Evolutionary conservation across 35 echinoderm and acorn worm species (phyloP).

Genomic region (Apostichopus parvimensis): DNA sequence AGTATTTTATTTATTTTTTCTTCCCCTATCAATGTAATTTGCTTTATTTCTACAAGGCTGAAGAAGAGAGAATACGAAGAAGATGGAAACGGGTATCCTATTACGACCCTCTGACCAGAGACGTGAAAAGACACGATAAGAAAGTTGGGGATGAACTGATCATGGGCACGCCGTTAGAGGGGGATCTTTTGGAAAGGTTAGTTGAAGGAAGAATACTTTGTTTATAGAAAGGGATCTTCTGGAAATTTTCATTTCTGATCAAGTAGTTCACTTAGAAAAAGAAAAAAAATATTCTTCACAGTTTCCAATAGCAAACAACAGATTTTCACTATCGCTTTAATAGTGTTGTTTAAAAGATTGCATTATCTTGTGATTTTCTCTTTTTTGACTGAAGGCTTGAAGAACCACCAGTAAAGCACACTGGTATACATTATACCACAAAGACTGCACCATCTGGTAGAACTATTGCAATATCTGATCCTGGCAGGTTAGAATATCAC

Average conservation of each 20-base stretch:
- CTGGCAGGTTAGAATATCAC: background rate
- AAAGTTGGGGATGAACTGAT: background rate
- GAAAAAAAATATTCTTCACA: no score
- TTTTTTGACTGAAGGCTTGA: background rate
- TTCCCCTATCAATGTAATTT: background rate
- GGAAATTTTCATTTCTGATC: no score
- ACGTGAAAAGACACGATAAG: background rate
- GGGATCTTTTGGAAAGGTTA: constrained; percentile 43
- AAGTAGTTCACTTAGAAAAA: no score
- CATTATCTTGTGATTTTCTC: background rate
- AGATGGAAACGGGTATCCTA: constrained; percentile 49
- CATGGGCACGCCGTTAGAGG: constrained; percentile 61
- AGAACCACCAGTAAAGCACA: background rate
- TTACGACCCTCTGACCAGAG: background rate
- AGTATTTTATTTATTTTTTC: background rate
- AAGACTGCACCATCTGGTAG: background rate
- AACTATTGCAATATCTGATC: background rate
- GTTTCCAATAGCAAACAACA: no score
- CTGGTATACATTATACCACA: constrained; percentile 12
- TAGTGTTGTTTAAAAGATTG: background rate
- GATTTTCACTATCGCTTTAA: background rate
- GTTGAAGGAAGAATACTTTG: background rate
- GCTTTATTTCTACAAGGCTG: constrained; percentile 14
- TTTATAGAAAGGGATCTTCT: background rate
- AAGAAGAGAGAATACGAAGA: constrained; percentile 53